Evolutionary conservation across 2,113 vertebrate species (phyloP).

Genomic region (Mus spicilegus): DNA sequence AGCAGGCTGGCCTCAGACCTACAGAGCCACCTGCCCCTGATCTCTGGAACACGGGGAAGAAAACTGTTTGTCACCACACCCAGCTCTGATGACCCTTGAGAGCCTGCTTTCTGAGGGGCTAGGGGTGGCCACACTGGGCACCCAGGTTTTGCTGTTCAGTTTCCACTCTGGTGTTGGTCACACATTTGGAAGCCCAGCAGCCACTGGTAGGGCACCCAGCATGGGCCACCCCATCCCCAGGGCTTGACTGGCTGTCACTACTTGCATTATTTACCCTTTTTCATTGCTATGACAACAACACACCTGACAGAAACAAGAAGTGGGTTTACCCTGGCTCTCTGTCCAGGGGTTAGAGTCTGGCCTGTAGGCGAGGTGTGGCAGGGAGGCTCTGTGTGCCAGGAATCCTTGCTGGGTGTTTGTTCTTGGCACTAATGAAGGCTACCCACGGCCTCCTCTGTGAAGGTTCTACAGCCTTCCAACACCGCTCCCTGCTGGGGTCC

Average conservation of each 20-base stretch:
- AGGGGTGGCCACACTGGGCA: background rate
- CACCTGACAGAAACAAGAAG: background rate
- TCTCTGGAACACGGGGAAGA: background rate
- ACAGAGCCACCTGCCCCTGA: background rate
- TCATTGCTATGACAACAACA: background rate
- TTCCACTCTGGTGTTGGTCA: background rate
- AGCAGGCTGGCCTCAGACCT: background rate
- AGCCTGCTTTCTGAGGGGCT: background rate
- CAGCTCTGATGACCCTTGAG: background rate
- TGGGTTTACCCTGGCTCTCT: background rate
- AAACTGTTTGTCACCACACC: background rate
- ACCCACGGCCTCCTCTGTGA: too few relatives aligned
- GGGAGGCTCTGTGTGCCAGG: background rate
- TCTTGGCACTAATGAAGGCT: background rate
- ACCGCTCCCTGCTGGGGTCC: background rate
- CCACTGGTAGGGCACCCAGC: rapidly evolving
- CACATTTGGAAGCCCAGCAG: background rate
- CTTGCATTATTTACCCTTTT: background rate
- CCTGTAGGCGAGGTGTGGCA: background rate
- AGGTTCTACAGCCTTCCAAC: background rate
- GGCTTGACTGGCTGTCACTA: background rate
- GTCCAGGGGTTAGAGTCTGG: background rate
- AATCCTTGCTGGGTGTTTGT: background rate
- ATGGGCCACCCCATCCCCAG: background rate
- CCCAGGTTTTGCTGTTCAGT: background rate